These are phyloP conservation scores for Sorex fumeus DNA, from an alignment of 2,113 vertebrate species.

Conservation along the genomic window DNA sequence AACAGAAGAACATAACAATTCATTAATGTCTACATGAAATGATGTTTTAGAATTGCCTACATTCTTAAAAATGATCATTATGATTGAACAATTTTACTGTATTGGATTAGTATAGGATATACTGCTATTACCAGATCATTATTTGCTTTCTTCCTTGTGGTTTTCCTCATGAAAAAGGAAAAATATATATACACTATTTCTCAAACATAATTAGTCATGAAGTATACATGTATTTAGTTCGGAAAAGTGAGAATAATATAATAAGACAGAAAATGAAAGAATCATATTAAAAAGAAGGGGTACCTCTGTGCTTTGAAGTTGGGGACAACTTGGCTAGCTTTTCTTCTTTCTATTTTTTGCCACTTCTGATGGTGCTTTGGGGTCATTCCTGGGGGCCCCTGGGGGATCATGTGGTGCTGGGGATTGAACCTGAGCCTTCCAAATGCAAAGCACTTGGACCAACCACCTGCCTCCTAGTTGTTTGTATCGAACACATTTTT, in stretches of 20 bases:
- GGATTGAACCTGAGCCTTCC: too few species aligned
- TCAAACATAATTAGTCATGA: background rate
- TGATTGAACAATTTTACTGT: conserved; percentile 30
- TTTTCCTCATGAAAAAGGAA: background rate
- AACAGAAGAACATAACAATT: background rate
- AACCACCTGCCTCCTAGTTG: too few species aligned
- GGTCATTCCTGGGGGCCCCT: too few species aligned
- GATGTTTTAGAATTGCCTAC: conserved; percentile 11
- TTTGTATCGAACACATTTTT: too few species aligned
- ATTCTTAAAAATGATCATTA: background rate
- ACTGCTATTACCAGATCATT: background rate
- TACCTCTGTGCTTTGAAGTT: background rate
- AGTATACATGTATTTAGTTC: background rate
- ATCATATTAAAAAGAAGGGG: background rate
- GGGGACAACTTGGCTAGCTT: background rate
- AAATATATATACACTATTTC: background rate
- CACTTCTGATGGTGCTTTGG: too few species aligned
- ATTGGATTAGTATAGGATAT: conserved; percentile 4
- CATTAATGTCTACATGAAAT: conserved; percentile 20
- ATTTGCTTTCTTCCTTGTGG: background rate
- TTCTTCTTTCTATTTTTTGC: background rate
- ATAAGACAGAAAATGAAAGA: background rate
- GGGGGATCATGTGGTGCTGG: too few species aligned
- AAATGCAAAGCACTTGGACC: too few species aligned
- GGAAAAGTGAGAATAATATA: conserved; percentile 1